Evolutionary conservation across 2,888 invertebrate genomes (phyloP), one percentile per base, ranked within the genome.

Genomic region (Seira musarum): DNA sequence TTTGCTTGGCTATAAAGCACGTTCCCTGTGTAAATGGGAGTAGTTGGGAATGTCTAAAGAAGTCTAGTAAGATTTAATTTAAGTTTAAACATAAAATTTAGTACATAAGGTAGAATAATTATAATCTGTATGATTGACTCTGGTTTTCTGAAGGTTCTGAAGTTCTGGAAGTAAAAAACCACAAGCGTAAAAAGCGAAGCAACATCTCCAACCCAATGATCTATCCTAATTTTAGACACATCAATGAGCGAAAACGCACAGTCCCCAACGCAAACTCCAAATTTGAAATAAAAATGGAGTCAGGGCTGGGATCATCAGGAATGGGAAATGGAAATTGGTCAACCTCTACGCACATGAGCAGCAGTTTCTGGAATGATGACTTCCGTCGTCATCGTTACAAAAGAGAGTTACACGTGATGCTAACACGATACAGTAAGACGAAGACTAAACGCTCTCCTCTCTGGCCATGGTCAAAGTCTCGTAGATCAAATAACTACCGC

Each of bases 331-430:
- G 57, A n/a, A 57, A 40, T 13, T 40, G 40, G 40, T n/a, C n/a
- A n/a, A n/a, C n/a, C n/a, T 40, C 40, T 13, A 40, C 6, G 6
- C 40, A 13, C 13, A 8, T 40, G 6, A 40, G 40, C 13, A 57
- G 57, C 17, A 17, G 57, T 5, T 57, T n/a, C n/a, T 13, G 17
- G 8, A 13, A n/a, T 57, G 57, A 57, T 57, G 57, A 57, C 57
- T n/a, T 57, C n/a, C 57, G 57, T 57, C 57, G 17, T 8, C 17
- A 40, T n/a, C 22, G 68, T 15, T 15, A n/a, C 2, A 77, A 60
- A 66, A 15, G 77, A 15, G 65, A 77, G 71, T 71, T 61, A 53
- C 77, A 71, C 24, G 46, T 77, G 6, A 46, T 71, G 66, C 35
- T 71, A 57, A 46, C 71, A 1, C 60, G 60, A 76, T 76, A 76